Base-by-base conservation (phyloP, 2,797 vertebrate genomes). In the Arremon brunneinucha region DNA sequence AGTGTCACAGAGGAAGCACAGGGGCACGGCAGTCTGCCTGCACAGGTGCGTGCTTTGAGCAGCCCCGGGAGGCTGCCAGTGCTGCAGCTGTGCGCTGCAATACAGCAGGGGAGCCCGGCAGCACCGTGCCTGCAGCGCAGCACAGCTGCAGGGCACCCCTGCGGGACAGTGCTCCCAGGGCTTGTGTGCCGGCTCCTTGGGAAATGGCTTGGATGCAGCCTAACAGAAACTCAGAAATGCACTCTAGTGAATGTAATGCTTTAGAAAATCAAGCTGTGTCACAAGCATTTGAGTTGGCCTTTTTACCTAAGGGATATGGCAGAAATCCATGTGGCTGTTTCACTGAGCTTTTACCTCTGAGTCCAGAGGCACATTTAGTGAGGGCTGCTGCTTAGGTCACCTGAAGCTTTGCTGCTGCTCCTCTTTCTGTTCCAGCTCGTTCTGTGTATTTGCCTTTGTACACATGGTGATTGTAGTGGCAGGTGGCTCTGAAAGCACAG, bases 81-180 rank as follows among this genome's bases (percentile, higher is more conserved):
- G 76, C 95, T 96, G 95, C 87, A 93, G 93, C 52, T 70, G 68
- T 23, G 56, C 94, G 93, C 94, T 93, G 89, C 89, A 96, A 64
- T 96, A 89, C 96, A 96, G 92, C 87, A 96, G 76, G 89, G 44
- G 44, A 96, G 67, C 83, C 72, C 27, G 8, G 14, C 62, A 59
- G 83, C 24, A 37, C 55, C 4, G 65, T 7, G 52, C 59, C 88
- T n/a, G 89, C 88, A 55, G 22, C 63, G 26, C 7, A 49, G 75
- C 71, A 12, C 24, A 1, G 59, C 68, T 72, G 68, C 28, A 16
- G 59, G 55, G 3, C 79, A 22, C 4, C 62, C 41, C 30, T 1
- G 22, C 11, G 59, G 43, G 12, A 37, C 46, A 4, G 44, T 2
- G 9, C 39, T 56, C 57, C 56, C 22, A 62, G 46, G 6, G 15